Evolutionary conservation across 1,140 invertebrate genomes (phyloP).

Genomic region (Ceratina japonica): DNA sequence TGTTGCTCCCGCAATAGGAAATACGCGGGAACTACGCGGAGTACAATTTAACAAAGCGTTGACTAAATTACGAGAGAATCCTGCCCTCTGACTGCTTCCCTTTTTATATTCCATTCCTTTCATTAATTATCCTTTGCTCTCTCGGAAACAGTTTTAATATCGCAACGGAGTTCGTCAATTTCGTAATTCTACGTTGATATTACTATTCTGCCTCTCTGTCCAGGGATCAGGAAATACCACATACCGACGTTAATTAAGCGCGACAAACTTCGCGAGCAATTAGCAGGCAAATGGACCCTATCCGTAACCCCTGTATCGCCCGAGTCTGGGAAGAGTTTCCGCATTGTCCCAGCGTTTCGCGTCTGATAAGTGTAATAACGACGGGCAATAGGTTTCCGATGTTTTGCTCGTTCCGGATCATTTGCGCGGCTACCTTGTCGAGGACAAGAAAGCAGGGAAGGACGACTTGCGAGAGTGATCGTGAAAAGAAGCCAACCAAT

Average conservation of each 20-base stretch:
- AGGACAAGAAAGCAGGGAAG: slow-evolving; percentile 26
- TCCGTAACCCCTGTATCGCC: slow-evolving; percentile 39
- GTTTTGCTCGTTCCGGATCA: slow-evolving; percentile 62
- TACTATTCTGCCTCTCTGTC: too few species aligned
- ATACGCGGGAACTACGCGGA: too few species aligned
- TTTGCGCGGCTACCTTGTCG: slow-evolving; percentile 50
- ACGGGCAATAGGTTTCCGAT: slow-evolving; percentile 47
- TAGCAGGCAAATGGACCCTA: slow-evolving; percentile 59
- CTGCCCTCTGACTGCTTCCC: too few species aligned
- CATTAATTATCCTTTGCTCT: neutral
- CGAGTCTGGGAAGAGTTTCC: slow-evolving; percentile 60
- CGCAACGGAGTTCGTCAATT: slow-evolving; percentile 6
- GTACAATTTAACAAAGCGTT: slow-evolving; percentile 43
- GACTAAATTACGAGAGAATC: slow-evolving; percentile 35
- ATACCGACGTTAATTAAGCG: slow-evolving; percentile 53
- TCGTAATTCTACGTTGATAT: neutral
- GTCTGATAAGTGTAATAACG: slow-evolving; percentile 41
- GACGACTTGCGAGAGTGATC: slow-evolving; percentile 27
- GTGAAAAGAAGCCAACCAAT: slow-evolving; percentile 54
- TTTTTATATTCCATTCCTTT: neutral
- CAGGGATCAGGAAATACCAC: slow-evolving; percentile 23
- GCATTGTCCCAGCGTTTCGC: slow-evolving; percentile 53
- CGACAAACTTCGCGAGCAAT: slow-evolving; percentile 65
- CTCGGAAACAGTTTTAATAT: slow-evolving; percentile 19
- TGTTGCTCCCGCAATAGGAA: slow-evolving; percentile 9